Evolutionary conservation across 2,113 vertebrate genomes (phyloP).

Genomic region (Heptranchias perlo): DNA sequence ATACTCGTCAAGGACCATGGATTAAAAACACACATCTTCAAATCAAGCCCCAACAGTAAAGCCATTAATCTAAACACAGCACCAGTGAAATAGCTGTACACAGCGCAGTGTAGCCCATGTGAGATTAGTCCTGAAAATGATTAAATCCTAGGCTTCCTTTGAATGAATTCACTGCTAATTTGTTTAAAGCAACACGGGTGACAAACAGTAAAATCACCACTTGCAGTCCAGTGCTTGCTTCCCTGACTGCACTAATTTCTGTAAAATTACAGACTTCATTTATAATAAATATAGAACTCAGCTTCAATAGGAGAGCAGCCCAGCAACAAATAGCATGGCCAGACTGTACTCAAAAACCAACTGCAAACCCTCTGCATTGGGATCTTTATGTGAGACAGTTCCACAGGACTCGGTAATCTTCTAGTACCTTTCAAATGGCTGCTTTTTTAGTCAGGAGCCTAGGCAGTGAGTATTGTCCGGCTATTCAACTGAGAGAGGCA

Average conservation of each 20-base stretch:
- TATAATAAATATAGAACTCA: neutral
- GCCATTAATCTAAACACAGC: neutral
- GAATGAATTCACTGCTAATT: neutral
- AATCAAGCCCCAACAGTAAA: neutral
- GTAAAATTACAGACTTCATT: neutral
- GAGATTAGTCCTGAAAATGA: neutral
- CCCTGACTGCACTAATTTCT: neutral
- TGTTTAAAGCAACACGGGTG: neutral
- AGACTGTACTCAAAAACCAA: neutral
- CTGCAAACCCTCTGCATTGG: neutral
- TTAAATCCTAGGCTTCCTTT: neutral
- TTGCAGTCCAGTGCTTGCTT: neutral
- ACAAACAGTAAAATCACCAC: neutral
- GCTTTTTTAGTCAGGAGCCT: neutral
- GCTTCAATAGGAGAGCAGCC: neutral
- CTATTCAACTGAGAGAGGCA: neutral
- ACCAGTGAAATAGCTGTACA: neutral
- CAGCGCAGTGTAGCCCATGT: neutral
- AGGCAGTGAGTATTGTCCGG: neutral
- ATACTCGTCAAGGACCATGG: neutral
- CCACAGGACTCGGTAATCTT: neutral
- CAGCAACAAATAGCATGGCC: neutral
- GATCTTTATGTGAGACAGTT: neutral
- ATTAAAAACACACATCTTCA: neutral
- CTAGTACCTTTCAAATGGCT: neutral